A percentile compares a stretch with the other conserved stretches of the same genome.
Conservation (phyloP, 2,113 vertebrate species). For the Alethe diademata region DNA sequence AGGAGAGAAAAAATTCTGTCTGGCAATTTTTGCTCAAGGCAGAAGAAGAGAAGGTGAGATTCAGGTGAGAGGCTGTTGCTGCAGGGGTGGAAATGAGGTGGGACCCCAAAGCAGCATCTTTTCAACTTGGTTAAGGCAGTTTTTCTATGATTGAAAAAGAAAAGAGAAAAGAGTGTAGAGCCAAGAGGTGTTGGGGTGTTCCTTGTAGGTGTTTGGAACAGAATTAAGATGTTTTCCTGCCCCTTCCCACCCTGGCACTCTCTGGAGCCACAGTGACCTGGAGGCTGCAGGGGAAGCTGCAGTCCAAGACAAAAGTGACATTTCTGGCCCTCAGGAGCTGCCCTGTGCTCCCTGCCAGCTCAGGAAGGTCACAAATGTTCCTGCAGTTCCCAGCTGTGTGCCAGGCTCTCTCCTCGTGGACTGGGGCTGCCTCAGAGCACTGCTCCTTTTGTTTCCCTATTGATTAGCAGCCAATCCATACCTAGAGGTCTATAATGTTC, state of each 20-base stretch:
- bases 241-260: accelerated
- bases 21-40: background rate
- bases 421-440: background rate
- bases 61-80: background rate
- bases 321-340: background rate
- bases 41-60: background rate
- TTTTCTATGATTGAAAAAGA: background rate
- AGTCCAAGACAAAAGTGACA: background rate
- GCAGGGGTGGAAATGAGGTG: background rate
- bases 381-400: accelerated
- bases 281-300: background rate
- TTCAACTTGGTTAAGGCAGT: background rate
- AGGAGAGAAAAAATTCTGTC: background rate
- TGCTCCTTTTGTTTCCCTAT: conserved; percentile 37
- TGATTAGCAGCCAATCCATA: conserved; percentile 40
- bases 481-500: conserved; percentile 27
- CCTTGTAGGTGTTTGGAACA: background rate
- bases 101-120: no score
- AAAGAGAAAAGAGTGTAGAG: accelerated
- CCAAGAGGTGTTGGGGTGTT: background rate
- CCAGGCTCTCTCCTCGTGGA: background rate
- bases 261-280: accelerated
- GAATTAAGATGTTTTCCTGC: accelerated
- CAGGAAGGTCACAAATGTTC: background rate
- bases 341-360: background rate